Percentiles rank a stretch among this genome's conserved stretches.
These are phyloP conservation scores for Caenorhabditis angaria DNA, from an alignment of 2,888 invertebrate genomes.

Conservation along the genomic window DNA sequence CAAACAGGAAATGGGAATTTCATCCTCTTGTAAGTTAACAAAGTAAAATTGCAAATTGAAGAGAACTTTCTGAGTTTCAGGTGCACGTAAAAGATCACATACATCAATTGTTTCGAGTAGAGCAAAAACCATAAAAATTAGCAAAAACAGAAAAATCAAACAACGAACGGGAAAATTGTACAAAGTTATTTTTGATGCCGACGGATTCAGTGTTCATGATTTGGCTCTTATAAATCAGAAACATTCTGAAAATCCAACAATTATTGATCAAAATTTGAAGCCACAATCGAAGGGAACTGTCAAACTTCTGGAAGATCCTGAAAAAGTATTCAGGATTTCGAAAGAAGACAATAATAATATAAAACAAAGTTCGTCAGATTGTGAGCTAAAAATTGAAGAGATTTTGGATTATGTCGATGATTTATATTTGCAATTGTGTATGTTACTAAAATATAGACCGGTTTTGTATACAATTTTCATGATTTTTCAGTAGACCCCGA, in stretches of 20 bases:
- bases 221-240: slow-evolving; percentile 30
- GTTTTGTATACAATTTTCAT: neutral
- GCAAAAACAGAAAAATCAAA: neutral
- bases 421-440: slow-evolving; percentile 7
- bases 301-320: neutral
- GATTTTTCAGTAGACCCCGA: slow-evolving; percentile 9
- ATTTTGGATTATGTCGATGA: slow-evolving; percentile 12
- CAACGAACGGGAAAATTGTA: neutral
- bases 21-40: neutral
- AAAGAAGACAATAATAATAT: neutral
- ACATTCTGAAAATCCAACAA: neutral
- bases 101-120: neutral
- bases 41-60: neutral
- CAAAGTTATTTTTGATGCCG: slow-evolving; percentile 20
- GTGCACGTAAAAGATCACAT: neutral
- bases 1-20: neutral
- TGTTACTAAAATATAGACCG: neutral
- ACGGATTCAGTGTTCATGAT: slow-evolving; percentile 37
- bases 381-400: slow-evolving; percentile 5
- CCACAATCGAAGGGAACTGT: neutral
- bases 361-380: slow-evolving; percentile 3
- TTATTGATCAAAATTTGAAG: neutral
- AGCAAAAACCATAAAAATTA: slow-evolving; percentile 1
- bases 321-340: neutral
- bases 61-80: neutral